Percentiles rank a stretch among this genome's conserved stretches.
phyloP scores from a whole-genome alignment of 2,113 vertebrate genomes.

The Bufo bufo region DNA sequence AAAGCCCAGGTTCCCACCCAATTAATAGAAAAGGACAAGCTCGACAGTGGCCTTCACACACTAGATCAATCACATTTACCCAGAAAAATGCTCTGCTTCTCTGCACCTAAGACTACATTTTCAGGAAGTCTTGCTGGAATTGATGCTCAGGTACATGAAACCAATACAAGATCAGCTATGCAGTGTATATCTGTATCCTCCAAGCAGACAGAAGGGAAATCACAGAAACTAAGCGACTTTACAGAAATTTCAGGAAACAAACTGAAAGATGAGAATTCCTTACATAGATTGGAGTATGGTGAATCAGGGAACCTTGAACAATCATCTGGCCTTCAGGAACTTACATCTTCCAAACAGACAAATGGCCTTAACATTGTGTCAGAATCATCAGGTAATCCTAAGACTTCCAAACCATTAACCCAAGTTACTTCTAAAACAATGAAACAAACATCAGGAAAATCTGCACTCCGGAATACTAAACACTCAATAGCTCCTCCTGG shows the following conservation, averaged over 20 bases:
- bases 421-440: conserved; percentile 10
- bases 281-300: neutral
- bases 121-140: neutral
- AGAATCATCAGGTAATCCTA: neutral
- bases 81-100: neutral
- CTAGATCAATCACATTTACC: neutral
- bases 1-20: neutral
- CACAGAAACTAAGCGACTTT: neutral
- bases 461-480: neutral
- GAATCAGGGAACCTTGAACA: neutral
- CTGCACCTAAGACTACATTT: neutral
- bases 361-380: neutral
- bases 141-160: neutral
- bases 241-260: neutral
- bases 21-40: neutral
- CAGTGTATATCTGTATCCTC: neutral
- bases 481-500: neutral
- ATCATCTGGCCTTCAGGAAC: neutral
- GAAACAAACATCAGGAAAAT: conserved; percentile 9
- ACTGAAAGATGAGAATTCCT: neutral
- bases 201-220: neutral
- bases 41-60: neutral
- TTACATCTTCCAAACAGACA: neutral
- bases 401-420: neutral
- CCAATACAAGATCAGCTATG: neutral